Percentiles rank a stretch among this genome's conserved stretches.
Evolutionary conservation across 2,888 invertebrate species (phyloP).

Genomic region (Cenopis cana): DNA sequence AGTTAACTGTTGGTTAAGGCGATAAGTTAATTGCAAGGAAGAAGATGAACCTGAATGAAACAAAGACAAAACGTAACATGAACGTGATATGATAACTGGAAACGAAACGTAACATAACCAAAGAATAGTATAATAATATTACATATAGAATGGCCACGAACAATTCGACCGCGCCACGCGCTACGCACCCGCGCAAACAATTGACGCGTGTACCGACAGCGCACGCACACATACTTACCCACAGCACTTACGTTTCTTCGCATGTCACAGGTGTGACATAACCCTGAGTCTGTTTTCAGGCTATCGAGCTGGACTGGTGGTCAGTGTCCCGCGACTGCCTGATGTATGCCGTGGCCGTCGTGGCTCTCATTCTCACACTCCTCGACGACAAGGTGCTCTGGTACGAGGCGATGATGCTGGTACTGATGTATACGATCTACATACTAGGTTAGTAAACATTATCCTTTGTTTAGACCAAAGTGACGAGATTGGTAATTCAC

Average conservation of each 20-base stretch:
- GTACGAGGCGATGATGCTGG: constrained; percentile 90
- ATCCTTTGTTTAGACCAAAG: not conserved
- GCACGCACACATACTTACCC: too few relatives aligned
- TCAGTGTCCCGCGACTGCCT: constrained; percentile 90
- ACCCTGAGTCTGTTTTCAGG: constrained; percentile 68
- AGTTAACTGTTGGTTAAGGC: not conserved
- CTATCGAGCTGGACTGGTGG: constrained; percentile 90
- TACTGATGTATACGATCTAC: constrained; percentile 89
- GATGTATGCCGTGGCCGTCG: constrained; percentile 89
- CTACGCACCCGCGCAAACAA: too few relatives aligned
- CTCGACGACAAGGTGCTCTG: constrained; percentile 90
- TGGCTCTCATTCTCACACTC: constrained; percentile 88
- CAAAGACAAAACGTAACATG: not conserved
- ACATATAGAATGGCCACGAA: too few relatives aligned
- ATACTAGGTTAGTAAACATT: constrained; percentile 84
- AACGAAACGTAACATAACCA: too few relatives aligned
- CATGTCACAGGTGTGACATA: too few relatives aligned
- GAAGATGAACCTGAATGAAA: too few relatives aligned
- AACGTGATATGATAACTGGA: too few relatives aligned
- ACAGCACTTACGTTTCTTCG: too few relatives aligned
- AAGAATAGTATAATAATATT: too few relatives aligned
- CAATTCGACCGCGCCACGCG: too few relatives aligned
- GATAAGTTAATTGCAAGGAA: too few relatives aligned
- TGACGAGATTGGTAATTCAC: not conserved
- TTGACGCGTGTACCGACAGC: too few relatives aligned